Evolutionary conservation across 2,888 invertebrate species (phyloP).

Genomic region (Deilephila porcellus): DNA sequence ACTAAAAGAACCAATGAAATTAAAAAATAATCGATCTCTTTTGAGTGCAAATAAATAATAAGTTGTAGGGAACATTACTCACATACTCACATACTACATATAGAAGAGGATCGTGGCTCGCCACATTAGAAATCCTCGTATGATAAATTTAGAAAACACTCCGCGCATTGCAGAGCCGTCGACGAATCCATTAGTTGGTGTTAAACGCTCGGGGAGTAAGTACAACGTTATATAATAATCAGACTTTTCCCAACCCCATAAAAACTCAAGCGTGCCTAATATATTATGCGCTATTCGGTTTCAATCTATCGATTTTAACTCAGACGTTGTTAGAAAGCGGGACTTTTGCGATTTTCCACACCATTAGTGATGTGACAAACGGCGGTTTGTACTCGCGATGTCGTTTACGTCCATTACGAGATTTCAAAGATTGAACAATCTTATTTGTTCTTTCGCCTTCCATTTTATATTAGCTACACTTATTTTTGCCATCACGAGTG

Average conservation of each 20-base stretch:
- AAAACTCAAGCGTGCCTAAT: constrained; percentile 50
- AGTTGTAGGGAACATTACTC: too few species aligned
- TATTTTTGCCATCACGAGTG: constrained; percentile 43
- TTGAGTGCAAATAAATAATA: too few species aligned
- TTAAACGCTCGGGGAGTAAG: not conserved
- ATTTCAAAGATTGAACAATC: constrained; percentile 74
- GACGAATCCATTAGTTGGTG: not conserved
- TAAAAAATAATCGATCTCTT: too few species aligned
- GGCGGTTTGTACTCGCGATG: constrained; percentile 75
- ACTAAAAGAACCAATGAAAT: too few species aligned
- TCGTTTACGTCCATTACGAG: constrained; percentile 77
- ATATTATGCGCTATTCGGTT: constrained; percentile 63
- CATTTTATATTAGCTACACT: constrained; percentile 58
- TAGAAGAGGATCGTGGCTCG: too few species aligned
- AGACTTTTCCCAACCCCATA: constrained; percentile 14
- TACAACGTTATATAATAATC: constrained; percentile 15
- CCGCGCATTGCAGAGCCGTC: not conserved
- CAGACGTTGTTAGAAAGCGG: constrained; percentile 67
- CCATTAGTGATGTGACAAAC: constrained; percentile 81
- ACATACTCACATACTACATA: too few species aligned
- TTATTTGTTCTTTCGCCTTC: constrained; percentile 69
- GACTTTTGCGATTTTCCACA: constrained; percentile 75
- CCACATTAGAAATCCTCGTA: not conserved
- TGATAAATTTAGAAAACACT: not conserved
- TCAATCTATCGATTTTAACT: constrained; percentile 69